phyloP scores from a whole-genome alignment of 2,797 vertebrate genomes.

The Lepidocolaptes lacrymiger region DNA sequence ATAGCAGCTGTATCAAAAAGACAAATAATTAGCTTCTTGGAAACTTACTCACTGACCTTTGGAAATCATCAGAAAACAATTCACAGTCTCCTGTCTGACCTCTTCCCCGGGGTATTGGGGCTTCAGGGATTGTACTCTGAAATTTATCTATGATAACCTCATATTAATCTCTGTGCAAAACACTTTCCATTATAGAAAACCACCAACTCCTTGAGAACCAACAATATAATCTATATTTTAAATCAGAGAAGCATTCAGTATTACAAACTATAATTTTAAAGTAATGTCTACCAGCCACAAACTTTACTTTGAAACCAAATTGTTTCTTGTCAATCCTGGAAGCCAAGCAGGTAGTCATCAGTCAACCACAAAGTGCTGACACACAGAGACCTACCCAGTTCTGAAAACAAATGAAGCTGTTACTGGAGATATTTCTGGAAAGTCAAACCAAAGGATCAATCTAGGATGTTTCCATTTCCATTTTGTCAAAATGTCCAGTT shows the following conservation, averaged over 20 bases:
- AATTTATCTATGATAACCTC: background rate
- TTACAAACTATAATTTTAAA: slow-evolving; percentile 31
- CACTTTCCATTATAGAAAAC: background rate
- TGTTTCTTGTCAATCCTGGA: background rate
- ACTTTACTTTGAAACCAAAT: background rate
- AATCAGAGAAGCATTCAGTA: background rate
- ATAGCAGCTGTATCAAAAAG: slow-evolving; percentile 84
- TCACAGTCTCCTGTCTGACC: background rate
- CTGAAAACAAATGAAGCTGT: slow-evolving; percentile 2
- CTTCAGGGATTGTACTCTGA: background rate
- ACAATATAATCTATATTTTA: background rate
- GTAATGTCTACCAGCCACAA: background rate
- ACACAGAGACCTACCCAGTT: background rate
- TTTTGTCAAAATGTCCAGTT: background rate
- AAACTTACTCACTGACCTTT: background rate
- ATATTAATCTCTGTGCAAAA: background rate
- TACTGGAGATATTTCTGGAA: background rate
- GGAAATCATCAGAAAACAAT: background rate
- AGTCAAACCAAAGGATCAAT: background rate
- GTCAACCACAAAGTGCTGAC: slow-evolving; percentile 48
- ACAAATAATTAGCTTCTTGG: background rate
- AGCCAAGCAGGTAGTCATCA: slow-evolving; percentile 35
- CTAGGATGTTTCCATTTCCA: background rate
- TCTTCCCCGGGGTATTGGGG: background rate
- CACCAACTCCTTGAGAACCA: background rate